Conservation (phyloP, 1,140 invertebrate genomes). For the Leptestheria dahalacensis region DNA sequence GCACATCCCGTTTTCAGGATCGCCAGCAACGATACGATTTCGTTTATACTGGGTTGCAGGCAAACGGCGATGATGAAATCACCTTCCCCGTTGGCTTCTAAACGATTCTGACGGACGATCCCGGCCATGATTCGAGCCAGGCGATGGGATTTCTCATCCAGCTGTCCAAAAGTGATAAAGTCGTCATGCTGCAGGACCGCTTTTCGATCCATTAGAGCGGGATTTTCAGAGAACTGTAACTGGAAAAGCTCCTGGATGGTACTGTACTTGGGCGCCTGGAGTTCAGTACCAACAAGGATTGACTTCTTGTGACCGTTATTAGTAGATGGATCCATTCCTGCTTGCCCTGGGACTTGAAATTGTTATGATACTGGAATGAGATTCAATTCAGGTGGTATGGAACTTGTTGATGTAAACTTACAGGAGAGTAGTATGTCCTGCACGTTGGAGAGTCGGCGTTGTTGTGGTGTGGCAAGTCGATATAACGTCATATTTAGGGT, state of each 20-base stretch:
- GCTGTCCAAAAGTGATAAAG: constrained; percentile 37
- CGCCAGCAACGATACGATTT: constrained; percentile 50
- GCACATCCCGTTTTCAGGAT: constrained; percentile 65
- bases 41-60: constrained; percentile 52
- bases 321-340: too few species aligned
- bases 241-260: background rate
- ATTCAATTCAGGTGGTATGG: too few species aligned
- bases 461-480: too few species aligned
- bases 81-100: constrained; percentile 38
- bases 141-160: constrained; percentile 41
- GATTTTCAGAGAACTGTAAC: background rate
- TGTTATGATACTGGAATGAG: too few species aligned
- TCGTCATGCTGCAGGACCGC: constrained; percentile 18
- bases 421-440: too few species aligned
- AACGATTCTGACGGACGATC: constrained; percentile 25
- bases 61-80: constrained; percentile 55
- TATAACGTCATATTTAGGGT: too few species aligned
- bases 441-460: too few species aligned
- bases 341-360: too few species aligned
- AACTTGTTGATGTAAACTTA: too few species aligned
- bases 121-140: constrained; percentile 34
- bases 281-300: too few species aligned
- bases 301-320: too few species aligned
- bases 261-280: too few species aligned
- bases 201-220: background rate